Base-by-base conservation (phyloP, 2,797 vertebrate genomes). In the Chromis chromis region DNA sequence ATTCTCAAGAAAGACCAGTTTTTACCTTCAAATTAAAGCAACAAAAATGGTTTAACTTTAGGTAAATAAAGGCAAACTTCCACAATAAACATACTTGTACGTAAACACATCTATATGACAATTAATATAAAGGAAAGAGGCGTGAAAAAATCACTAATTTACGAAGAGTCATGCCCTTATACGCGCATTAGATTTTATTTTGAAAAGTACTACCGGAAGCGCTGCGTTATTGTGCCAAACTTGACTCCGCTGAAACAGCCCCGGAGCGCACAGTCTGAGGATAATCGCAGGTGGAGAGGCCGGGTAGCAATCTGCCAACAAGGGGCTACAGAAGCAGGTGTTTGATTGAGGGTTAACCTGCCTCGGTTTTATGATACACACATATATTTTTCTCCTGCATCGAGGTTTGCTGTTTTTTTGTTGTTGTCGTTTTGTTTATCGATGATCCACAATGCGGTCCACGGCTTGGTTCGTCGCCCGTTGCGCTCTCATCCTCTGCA, bases 211-310 rank as follows among this genome's bases (percentile, higher is more conserved):
- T 1, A 53, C 39, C 60, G 85, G 88, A 91, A 67, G 27, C 9
- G 0, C 0, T 0, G 0, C 7, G 2, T 6, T 0, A 0, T 5
- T 4, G 1, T 22, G 1, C 6, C 1, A 0, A 3, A 0, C 59
- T 74, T 59, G 36, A 65, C 2, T 7, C n/a, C 57, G 65, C 48
- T 22, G 81, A 79, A 56, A 46, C 70, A 48, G 44, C 55, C 17
- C 33, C 0, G 61, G 53, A 71, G 86, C 81, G 86, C 78, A 39
- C 85, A 69, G 60, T 79, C 66, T 52, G 78, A 72, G 80, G 86
- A 84, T 89, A 89, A 88, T 80, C 88, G 85, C 91, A 92, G 92
- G 92, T 93, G 90, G 86, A 69, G 14, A 70, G 81, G 54, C 72
- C 59, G 49, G 66, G 64, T 28, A 49, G 56, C 78, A 71, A 82